phyloP scores from a whole-genome alignment of 1,140 invertebrate genomes.

The Paraescarpia echinospica region DNA sequence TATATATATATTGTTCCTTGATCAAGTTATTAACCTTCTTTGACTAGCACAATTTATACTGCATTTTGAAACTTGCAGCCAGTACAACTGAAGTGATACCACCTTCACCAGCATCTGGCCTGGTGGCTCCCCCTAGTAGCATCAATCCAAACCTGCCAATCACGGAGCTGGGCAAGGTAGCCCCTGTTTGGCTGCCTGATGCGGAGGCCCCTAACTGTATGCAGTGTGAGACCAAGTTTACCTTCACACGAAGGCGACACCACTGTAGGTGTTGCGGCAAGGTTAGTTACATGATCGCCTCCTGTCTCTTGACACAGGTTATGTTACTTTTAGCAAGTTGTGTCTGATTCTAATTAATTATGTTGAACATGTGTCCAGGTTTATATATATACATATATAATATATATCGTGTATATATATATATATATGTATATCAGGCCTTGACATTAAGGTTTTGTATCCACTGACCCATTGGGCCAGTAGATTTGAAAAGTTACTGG shows the following conservation, averaged over 20 bases:
- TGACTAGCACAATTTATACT: background rate
- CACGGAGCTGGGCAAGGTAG: constrained; percentile 44
- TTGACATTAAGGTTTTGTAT: too few relatives aligned
- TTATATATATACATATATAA: too few relatives aligned
- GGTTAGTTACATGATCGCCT: constrained; percentile 50
- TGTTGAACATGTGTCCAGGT: background rate
- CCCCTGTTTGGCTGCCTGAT: constrained; percentile 77
- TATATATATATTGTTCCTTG: background rate
- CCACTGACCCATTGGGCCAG: too few relatives aligned
- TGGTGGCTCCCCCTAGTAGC: constrained; percentile 31
- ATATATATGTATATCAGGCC: too few relatives aligned
- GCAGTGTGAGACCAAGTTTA: constrained; percentile 87
- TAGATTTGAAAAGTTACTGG: too few relatives aligned
- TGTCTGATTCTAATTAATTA: background rate
- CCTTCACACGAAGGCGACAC: constrained; percentile 89
- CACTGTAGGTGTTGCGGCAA: constrained; percentile 91
- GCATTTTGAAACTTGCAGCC: background rate
- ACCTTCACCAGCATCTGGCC: constrained; percentile 14
- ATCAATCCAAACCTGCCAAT: constrained; percentile 28
- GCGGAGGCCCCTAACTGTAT: constrained; percentile 85
- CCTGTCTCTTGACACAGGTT: background rate
- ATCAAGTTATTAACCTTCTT: background rate
- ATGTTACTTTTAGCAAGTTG: background rate
- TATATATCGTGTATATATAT: too few relatives aligned
- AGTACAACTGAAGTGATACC: background rate